Evolutionary conservation across 1,140 invertebrate species (phyloP), one percentile per base, ranked within the genome.

Genomic region (Prorops nasuta): DNA sequence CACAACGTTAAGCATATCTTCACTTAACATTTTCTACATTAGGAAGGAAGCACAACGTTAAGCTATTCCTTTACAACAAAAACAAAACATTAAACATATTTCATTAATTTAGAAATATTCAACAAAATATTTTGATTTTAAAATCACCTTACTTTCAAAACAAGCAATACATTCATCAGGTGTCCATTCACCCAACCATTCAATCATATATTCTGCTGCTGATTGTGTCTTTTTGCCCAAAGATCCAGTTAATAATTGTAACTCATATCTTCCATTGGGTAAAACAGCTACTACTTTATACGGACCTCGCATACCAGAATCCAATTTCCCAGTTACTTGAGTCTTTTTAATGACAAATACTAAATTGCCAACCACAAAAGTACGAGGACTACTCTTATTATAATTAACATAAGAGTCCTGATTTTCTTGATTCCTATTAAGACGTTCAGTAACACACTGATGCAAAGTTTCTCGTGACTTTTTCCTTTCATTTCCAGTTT

Each of bases 181-280:
- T 12, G 41, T 43, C 41, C 41, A 43, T 18, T 43, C 41, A 9
- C 41, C 41, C 15, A 17, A 8, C 28, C 41, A 43, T 9, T 14
- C 8, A 2, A 24, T 4, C 28, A 43, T 43, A 12, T 31, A 43
- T 32, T 32, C 41, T 3, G 41, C 41, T 14, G 41, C 41, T 1
- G 41, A 22, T 19, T 43, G 41, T 1, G 17, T 43, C 7, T 12
- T 15, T 24, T 43, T 43, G 7, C 28, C 41, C 1, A 18, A 43
- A 6, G 24, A 43, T 3, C 28, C 28, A 18, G 41, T 12, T 16
- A 43, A 0, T 7, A 43, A 16, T 3, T 3, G 4, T 7, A 43
- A 16, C 15, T 43, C 41, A 18, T 43, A 43, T 17, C 41, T 14
- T 0, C 24, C 41, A 9, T 32, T 28, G 4, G 24, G 24, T 16